A percentile compares a stretch with the other conserved stretches of the same genome.
These are phyloP conservation scores for Acronicta leporina DNA, from an alignment of 2,888 invertebrate genomes.

Conservation along the genomic window DNA sequence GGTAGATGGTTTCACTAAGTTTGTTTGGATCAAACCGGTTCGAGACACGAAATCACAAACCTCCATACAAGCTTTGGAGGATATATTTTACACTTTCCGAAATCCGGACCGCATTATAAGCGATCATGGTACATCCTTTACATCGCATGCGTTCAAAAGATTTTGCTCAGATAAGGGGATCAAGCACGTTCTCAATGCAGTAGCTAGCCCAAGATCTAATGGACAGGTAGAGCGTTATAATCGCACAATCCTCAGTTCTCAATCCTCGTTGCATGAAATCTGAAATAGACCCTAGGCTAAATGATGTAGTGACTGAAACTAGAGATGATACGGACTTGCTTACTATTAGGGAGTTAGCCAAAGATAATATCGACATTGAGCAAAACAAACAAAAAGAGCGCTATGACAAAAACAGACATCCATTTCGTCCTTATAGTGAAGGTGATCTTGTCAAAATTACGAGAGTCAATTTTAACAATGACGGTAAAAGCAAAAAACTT, in stretches of 20 bases:
- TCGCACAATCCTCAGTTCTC: not conserved
- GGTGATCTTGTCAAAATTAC: conserved; percentile 6
- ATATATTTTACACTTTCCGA: not conserved
- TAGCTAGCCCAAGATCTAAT: not conserved
- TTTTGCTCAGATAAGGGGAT: not conserved
- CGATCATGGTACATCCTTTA: not conserved
- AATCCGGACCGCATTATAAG: not conserved
- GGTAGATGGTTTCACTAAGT: conserved; percentile 3
- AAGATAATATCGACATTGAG: not conserved
- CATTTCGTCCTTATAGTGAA: not conserved
- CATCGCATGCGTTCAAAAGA: not conserved
- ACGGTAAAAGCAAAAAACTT: conserved; percentile 6
- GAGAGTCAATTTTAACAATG: not conserved
- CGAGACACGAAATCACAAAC: not conserved
- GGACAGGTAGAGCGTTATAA: not conserved
- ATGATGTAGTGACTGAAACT: not conserved
- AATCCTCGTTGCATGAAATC: not conserved
- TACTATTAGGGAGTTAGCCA: not conserved
- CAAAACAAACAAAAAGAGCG: not conserved
- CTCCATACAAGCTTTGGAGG: not conserved
- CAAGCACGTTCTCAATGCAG: not conserved
- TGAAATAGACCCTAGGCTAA: not conserved
- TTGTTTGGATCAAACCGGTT: not conserved
- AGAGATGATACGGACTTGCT: not conserved
- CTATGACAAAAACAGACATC: not conserved